These are phyloP conservation scores for Andrena bicolor DNA, from an alignment of 2,888 invertebrate species.

Conservation along the genomic window DNA sequence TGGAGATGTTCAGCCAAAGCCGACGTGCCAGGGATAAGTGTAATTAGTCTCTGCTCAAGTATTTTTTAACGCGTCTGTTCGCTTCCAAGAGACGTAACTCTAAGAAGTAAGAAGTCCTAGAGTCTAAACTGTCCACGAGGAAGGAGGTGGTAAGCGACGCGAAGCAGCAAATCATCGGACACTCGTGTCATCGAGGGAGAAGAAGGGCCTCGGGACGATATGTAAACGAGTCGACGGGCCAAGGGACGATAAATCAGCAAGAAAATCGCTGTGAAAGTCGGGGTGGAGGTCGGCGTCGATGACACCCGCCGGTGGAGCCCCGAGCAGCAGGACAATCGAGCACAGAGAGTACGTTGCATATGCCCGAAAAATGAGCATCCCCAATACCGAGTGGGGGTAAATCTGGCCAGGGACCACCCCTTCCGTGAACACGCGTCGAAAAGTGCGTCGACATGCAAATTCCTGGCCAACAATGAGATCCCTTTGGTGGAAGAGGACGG, in stretches of 20 bases:
- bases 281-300: conserved; percentile 59
- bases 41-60: no score
- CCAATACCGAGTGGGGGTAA: conserved; percentile 18
- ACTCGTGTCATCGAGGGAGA: conserved; percentile 40
- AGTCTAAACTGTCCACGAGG: background rate
- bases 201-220: conserved; percentile 64
- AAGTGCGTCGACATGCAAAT: conserved; percentile 79
- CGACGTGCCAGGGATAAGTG: no score
- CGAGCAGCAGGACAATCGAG: conserved; percentile 59
- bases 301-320: conserved; percentile 59
- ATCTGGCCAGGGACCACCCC: conserved; percentile 52
- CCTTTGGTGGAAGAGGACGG: conserved; percentile 16
- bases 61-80: background rate
- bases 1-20: background rate
- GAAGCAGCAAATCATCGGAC: conserved; percentile 74
- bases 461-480: conserved; percentile 74
- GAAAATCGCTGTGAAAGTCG: conserved; percentile 76
- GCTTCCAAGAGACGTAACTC: background rate
- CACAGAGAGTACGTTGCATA: conserved; percentile 34
- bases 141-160: conserved; percentile 47
- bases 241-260: conserved; percentile 78
- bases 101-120: no score
- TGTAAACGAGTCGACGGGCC: conserved; percentile 59
- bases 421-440: conserved; percentile 66
- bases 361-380: conserved; percentile 64